Percentiles rank a stretch among this genome's conserved stretches.
phyloP scores from a whole-genome alignment of 1,140 invertebrate genomes.

The Nylanderia fulva region DNA sequence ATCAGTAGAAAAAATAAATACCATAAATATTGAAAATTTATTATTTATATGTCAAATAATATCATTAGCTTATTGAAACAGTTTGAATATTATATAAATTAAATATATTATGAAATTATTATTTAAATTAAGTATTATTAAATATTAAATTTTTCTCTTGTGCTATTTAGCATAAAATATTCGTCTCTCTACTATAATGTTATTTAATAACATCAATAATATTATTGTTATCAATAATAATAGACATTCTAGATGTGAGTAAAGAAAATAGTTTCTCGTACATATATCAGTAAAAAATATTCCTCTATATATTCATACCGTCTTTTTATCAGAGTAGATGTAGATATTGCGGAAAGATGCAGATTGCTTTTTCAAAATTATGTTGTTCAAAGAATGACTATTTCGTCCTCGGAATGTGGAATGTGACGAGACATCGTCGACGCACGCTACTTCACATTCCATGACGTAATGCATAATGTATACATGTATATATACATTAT shows the following conservation, averaged over 20 bases:
- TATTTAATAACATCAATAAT: background rate
- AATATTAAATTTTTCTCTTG: too few species aligned
- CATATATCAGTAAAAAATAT: background rate
- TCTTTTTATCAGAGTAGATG: background rate
- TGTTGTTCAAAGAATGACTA: constrained; percentile 24
- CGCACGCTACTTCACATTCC: background rate
- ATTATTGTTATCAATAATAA: background rate
- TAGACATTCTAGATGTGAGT: background rate
- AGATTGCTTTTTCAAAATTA: constrained; percentile 16
- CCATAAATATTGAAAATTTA: background rate
- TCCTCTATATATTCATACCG: background rate
- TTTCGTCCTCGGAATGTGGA: constrained; percentile 24
- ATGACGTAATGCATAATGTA: constrained; percentile 53
- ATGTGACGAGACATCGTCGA: constrained; percentile 23
- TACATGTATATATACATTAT: constrained; percentile 53
- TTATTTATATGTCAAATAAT: background rate
- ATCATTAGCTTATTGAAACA: background rate
- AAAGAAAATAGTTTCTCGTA: background rate
- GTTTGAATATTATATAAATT: background rate
- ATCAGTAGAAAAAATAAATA: background rate
- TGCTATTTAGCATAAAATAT: too few species aligned
- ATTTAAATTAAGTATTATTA: background rate
- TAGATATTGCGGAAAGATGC: background rate
- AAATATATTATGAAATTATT: background rate
- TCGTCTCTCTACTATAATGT: background rate